A percentile compares a stretch with the other conserved stretches of the same genome.
Conservation (phyloP, 2,797 vertebrate species). For the Danio kyathit region DNA sequence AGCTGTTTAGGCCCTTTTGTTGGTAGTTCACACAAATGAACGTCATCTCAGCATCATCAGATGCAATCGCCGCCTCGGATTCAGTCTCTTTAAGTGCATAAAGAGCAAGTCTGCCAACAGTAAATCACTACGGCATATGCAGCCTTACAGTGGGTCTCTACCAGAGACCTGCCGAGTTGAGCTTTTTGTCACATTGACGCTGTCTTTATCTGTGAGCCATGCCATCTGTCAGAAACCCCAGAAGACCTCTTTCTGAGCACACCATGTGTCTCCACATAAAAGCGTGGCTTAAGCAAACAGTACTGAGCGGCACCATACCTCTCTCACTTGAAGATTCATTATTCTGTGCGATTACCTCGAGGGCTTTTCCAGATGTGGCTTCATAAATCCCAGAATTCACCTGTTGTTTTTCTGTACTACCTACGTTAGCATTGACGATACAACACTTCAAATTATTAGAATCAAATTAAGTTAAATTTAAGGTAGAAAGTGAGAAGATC, state of each 20-base stretch:
- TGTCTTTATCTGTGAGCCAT: conserved; percentile 56
- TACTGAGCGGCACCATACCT: conserved; percentile 15
- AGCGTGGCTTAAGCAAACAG: conserved; percentile 56
- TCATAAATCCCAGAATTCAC: conserved; percentile 46
- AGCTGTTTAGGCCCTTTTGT: background rate
- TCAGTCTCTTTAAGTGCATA: conserved; percentile 17
- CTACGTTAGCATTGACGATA: background rate
- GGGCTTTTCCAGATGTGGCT: conserved; percentile 53
- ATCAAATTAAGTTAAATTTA: conserved; percentile 16
- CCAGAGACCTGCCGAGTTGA: conserved; percentile 51
- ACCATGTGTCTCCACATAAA: conserved; percentile 65
- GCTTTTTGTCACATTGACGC: conserved; percentile 55
- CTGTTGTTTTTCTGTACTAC: conserved; percentile 20
- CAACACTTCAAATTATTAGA: conserved; percentile 16
- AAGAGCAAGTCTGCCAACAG: conserved; percentile 4
- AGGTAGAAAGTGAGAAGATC: background rate
- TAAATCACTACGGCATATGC: conserved; percentile 29
- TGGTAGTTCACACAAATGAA: background rate
- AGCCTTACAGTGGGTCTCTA: conserved; percentile 21
- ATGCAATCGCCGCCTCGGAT: background rate
- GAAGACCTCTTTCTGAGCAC: conserved; percentile 61
- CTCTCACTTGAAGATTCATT: conserved; percentile 51
- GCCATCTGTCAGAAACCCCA: conserved; percentile 65
- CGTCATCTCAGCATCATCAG: background rate
- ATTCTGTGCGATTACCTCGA: conserved; percentile 52